Evolutionary conservation across 2,797 vertebrate genomes (phyloP), one percentile per base, ranked within the genome.

Genomic region (Propithecus deckenii): DNA sequence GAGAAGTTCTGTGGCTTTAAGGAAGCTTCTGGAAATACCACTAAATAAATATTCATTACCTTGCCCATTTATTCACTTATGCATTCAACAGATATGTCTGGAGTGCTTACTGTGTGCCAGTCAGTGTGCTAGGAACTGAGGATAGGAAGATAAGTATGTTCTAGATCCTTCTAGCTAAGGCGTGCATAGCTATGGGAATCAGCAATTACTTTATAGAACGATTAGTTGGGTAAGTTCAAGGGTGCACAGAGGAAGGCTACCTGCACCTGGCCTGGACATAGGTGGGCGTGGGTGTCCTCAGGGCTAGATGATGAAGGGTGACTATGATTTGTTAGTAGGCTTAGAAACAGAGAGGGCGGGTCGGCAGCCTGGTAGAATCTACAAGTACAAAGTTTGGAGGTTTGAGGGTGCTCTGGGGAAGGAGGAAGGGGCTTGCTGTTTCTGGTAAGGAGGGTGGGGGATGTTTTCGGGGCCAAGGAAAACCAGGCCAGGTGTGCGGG

Each of bases 381-480:
- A 1, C 25, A 2, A 15, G n/a, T 35, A 50, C 48, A 55, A 65
- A 55, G 30, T 65, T 12, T 9, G n/a, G 69, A 15, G 57, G 22
- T 30, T 35, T 7, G 48, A 30, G 23, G 7, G 5, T 65, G 20
- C 30, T 67, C 32, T 23, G 38, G 48, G 52, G 30, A 61, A 17
- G 17, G 72, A 48, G 38, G 3, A 14, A 65, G 48, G 3, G 0
- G 11, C 46, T 55, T 46, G 30, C 43, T 50, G 43, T 0, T 2
- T n/a, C 61, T 25, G 18, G 11, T 14, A 7, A 7, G 71, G 32
- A 65, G 4, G 30, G 10, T 7, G 7, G 67, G 83, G 57, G 28
- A 4, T 15, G 4, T 74, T 10, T 20, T 25, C 0, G 0, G 43
- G 4, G 20, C 35, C 1, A 6, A 46, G 61, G 41, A 71, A 3